These are phyloP conservation scores for Anagrus nilaparvatae DNA, from an alignment of 1,140 invertebrate genomes.

Conservation along the genomic window DNA sequence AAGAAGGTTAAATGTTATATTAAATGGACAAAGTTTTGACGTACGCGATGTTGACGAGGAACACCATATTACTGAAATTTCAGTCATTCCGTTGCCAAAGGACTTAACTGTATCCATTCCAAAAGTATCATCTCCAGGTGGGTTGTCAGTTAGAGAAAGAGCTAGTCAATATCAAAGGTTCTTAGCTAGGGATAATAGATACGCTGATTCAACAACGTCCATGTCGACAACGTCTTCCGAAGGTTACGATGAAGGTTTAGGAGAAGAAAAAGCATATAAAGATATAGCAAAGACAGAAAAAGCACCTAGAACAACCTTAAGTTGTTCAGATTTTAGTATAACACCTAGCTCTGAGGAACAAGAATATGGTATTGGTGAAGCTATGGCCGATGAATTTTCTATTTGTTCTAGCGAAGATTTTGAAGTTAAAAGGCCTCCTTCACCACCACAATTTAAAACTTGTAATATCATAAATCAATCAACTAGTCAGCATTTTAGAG, in stretches of 20 bases:
- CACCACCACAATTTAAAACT: too few relatives aligned
- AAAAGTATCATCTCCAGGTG: slow-evolving; percentile 25
- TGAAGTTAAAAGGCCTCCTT: background rate
- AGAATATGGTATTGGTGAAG: slow-evolving; percentile 52
- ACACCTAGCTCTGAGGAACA: slow-evolving; percentile 40
- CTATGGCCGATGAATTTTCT: slow-evolving; percentile 55
- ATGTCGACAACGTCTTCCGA: slow-evolving; percentile 45
- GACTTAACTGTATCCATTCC: slow-evolving; percentile 20
- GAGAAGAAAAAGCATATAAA: slow-evolving; percentile 43
- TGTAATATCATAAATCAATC: slow-evolving; percentile 31
- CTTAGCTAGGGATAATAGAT: slow-evolving; percentile 37
- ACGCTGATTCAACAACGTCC: slow-evolving; percentile 28
- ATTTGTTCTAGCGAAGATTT: slow-evolving; percentile 46
- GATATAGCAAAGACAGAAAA: slow-evolving; percentile 41
- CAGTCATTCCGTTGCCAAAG: slow-evolving; percentile 46
- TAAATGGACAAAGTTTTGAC: slow-evolving; percentile 49
- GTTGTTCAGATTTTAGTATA: slow-evolving; percentile 33
- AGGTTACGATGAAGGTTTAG: slow-evolving; percentile 42
- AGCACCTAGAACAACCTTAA: slow-evolving; percentile 18
- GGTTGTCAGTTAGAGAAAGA: slow-evolving; percentile 42
- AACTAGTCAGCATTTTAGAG: slow-evolving; percentile 26
- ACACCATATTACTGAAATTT: slow-evolving; percentile 46
- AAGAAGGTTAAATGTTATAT: slow-evolving; percentile 47
- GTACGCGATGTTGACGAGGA: slow-evolving; percentile 47
- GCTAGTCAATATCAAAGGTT: slow-evolving; percentile 45